Conservation (phyloP, 2,888 invertebrate genomes). For the Oligia strigilis region DNA sequence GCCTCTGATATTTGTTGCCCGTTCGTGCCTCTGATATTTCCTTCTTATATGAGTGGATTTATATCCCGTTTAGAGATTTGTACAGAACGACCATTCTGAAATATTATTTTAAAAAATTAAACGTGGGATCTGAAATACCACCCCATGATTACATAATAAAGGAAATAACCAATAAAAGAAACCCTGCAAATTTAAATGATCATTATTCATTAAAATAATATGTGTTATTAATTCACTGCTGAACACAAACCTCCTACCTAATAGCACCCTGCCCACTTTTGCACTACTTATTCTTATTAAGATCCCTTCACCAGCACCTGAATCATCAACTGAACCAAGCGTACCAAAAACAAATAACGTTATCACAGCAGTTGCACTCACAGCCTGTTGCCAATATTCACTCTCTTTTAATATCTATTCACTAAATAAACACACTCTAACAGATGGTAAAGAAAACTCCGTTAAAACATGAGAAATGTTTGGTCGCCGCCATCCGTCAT, state of each 20-base stretch:
- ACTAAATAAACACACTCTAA: background rate
- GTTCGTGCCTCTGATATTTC: background rate
- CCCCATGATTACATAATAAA: background rate
- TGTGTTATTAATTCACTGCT: background rate
- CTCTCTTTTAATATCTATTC: background rate
- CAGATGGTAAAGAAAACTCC: conserved; percentile 32
- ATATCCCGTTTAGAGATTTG: background rate
- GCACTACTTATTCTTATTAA: background rate
- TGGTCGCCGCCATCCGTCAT: conserved; percentile 51
- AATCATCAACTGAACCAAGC: background rate
- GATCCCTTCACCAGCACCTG: background rate
- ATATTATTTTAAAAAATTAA: background rate
- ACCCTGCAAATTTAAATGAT: background rate
- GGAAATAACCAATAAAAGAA: background rate
- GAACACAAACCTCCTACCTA: background rate
- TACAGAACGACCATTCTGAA: background rate
- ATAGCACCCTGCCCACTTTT: background rate
- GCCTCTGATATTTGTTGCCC: background rate
- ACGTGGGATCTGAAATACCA: background rate
- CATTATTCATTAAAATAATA: background rate
- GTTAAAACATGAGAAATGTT: conserved; percentile 45
- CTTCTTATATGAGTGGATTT: too few relatives aligned
- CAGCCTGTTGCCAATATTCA: conserved; percentile 25
- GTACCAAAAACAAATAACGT: background rate
- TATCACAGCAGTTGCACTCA: background rate